Base-by-base conservation (phyloP, 37 sponge, comb jelly and placozoan genomes). In the Beroe ovata region DNA sequence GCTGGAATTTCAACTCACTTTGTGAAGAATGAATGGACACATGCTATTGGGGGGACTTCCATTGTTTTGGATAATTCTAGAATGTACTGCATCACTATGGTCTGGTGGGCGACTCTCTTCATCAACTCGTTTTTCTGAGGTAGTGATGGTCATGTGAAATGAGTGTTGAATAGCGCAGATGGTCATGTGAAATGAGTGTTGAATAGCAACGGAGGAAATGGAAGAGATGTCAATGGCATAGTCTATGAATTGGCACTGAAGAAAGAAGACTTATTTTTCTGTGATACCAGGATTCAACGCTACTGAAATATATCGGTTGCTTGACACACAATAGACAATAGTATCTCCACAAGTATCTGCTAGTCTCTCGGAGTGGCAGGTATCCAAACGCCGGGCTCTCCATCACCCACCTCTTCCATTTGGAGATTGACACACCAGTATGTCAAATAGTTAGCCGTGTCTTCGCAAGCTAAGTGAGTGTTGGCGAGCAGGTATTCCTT, bases 11-110 rank as follows among this genome's bases (percentile, higher is more conserved):
- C 59, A 58, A 58, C 59, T 58, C 18, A 58, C 94, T 92, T 91
- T 23, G 91, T 84, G 90, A 95, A 97, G 92, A 97, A 95, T 19
- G 92, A 92, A 18, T 89, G 92, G 1, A 94, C 91, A 88, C 95
- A 95, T 22, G 93, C 95, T 54, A 96, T 88, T 1, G 99, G 99
- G 38, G 96, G 95, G 54, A 92, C 66, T 1, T 95, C 72, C 63
- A 98, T 89, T 60, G 93, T 94, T 26, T 91, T 93, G 61, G 94
- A 94, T 61, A 98, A 91, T 88, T 98, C 95, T 59, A 98, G 91
- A 30, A 98, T 93, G 92, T 96, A 98, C 91, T 98, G 96, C 93
- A 98, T 94, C 34, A 95, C 93, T 16, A 98, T 95, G 1, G 94
- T 92, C 89, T 98, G 99, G 40, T 93, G 94, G n/a, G 99, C 94